phyloP scores from a whole-genome alignment of 2,113 vertebrate species.

The Henicopernis longicauda region DNA sequence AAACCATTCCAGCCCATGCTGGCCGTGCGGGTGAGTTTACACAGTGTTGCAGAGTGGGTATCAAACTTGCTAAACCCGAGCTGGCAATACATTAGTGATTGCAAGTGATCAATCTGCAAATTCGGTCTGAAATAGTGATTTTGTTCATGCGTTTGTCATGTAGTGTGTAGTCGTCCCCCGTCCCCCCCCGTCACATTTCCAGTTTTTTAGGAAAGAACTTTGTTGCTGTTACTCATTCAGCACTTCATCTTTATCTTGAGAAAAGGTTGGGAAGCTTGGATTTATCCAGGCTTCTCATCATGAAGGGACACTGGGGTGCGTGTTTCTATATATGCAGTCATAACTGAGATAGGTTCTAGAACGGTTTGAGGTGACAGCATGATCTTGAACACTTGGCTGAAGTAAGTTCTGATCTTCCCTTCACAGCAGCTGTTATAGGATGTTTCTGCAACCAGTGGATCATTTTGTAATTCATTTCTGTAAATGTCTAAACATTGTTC shows the following conservation, averaged over 20 bases:
- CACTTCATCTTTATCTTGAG: neutral
- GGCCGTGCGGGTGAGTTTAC: neutral
- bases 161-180: neutral
- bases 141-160: neutral
- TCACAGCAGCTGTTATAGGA: neutral
- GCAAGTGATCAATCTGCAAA: neutral
- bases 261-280: neutral
- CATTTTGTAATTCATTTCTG: neutral
- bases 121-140: neutral
- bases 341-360: neutral
- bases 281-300: neutral
- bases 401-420: neutral
- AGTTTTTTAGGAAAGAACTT: neutral
- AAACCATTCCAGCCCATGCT: neutral
- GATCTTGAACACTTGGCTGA: neutral
- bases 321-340: neutral
- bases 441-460: neutral
- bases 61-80: neutral
- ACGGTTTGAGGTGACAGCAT: neutral
- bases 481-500: accelerated
- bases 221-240: neutral
- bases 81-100: neutral
- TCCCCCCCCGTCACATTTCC: neutral
- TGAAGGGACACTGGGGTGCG: neutral
- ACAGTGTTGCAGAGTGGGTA: neutral